Evolutionary conservation across 2,113 vertebrate species (phyloP).

Genomic region (Tragelaphus strepsiceros): DNA sequence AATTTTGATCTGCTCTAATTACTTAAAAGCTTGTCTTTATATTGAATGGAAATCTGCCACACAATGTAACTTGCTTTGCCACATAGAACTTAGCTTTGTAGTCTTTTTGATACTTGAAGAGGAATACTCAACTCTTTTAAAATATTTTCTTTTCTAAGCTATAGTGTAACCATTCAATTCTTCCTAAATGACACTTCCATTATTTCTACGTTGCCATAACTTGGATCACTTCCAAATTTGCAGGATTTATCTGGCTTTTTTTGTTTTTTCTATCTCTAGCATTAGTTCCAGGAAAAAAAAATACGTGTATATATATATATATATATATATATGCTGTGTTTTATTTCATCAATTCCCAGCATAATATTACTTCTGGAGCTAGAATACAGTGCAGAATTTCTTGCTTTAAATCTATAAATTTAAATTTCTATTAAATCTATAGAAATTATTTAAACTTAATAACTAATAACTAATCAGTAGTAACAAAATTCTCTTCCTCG

Average conservation of each 20-base stretch:
- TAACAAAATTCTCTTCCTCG: not conserved
- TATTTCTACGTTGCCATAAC: not conserved
- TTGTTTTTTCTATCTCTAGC: not conserved
- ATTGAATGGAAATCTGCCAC: not conserved
- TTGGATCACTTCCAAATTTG: not conserved
- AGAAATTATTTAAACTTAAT: not conserved
- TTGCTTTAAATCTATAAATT: not conserved
- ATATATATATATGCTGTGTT: not conserved
- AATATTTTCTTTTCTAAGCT: not conserved
- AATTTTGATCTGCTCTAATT: not conserved
- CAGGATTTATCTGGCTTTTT: not conserved
- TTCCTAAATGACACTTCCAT: not conserved
- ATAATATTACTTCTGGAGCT: not conserved
- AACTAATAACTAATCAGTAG: not conserved
- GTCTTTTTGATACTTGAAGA: not conserved
- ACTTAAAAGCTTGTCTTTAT: not conserved
- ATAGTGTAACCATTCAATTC: not conserved
- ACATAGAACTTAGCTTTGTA: not conserved
- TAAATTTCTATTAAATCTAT: not conserved
- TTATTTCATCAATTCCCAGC: not conserved
- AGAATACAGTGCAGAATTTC: not conserved
- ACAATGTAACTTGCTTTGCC: not conserved
- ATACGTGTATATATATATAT: rapidly evolving
- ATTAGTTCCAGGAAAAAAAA: not conserved
- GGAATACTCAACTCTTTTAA: not conserved